Conservation (phyloP, 2,888 invertebrate genomes). For the Iphiclides podalirius region DNA sequence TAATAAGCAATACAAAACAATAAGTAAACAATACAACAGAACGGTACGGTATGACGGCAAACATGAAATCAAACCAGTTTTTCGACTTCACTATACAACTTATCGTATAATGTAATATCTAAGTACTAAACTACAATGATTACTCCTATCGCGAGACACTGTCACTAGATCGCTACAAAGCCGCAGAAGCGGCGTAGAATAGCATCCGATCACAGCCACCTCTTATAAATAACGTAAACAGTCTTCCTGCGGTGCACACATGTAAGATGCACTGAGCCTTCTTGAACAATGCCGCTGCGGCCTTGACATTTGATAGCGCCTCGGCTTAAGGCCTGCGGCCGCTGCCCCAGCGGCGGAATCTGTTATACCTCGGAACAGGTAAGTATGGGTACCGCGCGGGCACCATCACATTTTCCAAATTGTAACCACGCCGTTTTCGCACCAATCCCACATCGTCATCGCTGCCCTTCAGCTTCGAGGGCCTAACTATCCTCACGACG, state of each 20-base stretch:
- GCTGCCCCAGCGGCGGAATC: slow-evolving; percentile 73
- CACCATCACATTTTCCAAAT: slow-evolving; percentile 73
- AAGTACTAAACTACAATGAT: slow-evolving; percentile 4
- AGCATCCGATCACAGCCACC: slow-evolving; percentile 74
- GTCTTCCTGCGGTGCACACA: slow-evolving; percentile 43
- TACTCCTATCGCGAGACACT: slow-evolving; percentile 33
- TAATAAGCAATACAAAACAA: too few species aligned
- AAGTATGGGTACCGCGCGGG: slow-evolving; percentile 73
- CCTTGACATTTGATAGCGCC: slow-evolving; percentile 68
- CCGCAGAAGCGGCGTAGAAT: slow-evolving; percentile 47
- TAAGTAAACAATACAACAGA: too few species aligned
- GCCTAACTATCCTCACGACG: slow-evolving; percentile 58
- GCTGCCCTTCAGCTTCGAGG: slow-evolving; percentile 44
- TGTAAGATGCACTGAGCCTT: slow-evolving; percentile 45
- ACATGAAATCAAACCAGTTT: slow-evolving; percentile 14
- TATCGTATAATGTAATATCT: slow-evolving; percentile 14
- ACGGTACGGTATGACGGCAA: not conserved
- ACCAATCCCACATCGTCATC: slow-evolving; percentile 50
- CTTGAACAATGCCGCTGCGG: slow-evolving; percentile 50
- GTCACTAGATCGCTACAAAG: slow-evolving; percentile 51
- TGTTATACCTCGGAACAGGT: slow-evolving; percentile 62
- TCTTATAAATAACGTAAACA: slow-evolving; percentile 56
- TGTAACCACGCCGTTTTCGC: slow-evolving; percentile 68
- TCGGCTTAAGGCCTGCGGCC: slow-evolving; percentile 39
- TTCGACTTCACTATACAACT: too few species aligned